Conservation (phyloP, 2,113 vertebrate species). For the Excalfactoria chinensis region DNA sequence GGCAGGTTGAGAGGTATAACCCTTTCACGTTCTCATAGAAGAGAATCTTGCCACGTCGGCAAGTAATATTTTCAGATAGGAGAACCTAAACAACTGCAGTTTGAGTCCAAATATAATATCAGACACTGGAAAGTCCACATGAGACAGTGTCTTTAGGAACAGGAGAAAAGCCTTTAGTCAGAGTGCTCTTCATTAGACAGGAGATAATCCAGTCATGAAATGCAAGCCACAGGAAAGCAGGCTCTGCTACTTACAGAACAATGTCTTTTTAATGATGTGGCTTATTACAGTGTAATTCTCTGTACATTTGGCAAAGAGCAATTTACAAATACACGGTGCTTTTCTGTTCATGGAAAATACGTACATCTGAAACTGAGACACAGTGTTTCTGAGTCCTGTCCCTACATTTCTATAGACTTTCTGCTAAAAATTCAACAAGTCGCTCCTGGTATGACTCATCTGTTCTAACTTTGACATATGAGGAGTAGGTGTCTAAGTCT, state of each 20-base stretch:
- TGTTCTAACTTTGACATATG: neutral
- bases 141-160: neutral
- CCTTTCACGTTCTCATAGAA: neutral
- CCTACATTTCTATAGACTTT: neutral
- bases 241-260: constrained; percentile 4
- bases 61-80: neutral
- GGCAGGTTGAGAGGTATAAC: neutral
- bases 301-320: neutral
- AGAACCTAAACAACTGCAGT: neutral
- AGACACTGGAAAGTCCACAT: neutral
- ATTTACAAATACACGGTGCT: neutral
- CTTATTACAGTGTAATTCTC: constrained; percentile 23
- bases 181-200: constrained; percentile 17
- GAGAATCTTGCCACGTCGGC: neutral
- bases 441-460: neutral
- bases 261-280: constrained; percentile 33
- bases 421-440: neutral
- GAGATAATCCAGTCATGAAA: constrained; percentile 20
- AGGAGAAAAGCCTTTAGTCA: constrained; percentile 42
- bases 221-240: constrained; percentile 20
- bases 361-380: neutral
- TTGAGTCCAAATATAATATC: neutral
- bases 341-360: neutral
- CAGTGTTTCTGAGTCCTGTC: neutral
- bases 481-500: neutral